Conservation (phyloP, 2,888 invertebrate genomes). For the Odontomyia ornata region DNA sequence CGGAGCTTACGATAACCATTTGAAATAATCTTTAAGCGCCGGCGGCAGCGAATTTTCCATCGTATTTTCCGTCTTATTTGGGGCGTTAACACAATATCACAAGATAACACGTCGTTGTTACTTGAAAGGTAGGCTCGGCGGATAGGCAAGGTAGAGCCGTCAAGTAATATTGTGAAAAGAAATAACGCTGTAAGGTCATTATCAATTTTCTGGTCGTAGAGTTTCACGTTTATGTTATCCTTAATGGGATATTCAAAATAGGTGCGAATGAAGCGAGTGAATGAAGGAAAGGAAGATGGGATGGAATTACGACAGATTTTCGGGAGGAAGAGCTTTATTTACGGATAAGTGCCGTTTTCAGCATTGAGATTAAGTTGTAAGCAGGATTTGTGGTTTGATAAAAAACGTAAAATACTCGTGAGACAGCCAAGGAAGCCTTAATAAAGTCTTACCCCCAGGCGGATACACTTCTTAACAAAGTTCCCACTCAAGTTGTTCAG, state of each 20-base stretch:
- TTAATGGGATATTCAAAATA: slow-evolving; percentile 10
- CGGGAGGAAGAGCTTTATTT: too few relatives aligned
- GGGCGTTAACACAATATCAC: background rate
- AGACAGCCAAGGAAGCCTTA: too few relatives aligned
- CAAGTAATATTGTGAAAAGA: too few relatives aligned
- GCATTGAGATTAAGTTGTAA: too few relatives aligned
- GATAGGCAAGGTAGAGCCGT: background rate
- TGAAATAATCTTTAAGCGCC: slow-evolving; percentile 18
- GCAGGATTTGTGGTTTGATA: too few relatives aligned
- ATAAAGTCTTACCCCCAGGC: too few relatives aligned
- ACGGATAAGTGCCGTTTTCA: too few relatives aligned
- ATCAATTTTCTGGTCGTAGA: slow-evolving; percentile 36
- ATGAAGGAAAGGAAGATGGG: background rate
- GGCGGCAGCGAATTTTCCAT: slow-evolving; percentile 6
- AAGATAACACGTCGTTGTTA: slow-evolving; percentile 5
- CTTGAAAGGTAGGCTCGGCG: background rate
- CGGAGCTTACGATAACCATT: background rate
- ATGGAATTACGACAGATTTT: too few relatives aligned
- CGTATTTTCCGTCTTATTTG: slow-evolving; percentile 1
- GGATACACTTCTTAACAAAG: too few relatives aligned
- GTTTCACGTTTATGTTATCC: slow-evolving; percentile 17
- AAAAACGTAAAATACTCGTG: too few relatives aligned
- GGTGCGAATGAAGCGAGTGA: background rate
- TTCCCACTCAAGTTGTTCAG: too few relatives aligned
- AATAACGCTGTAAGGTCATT: slow-evolving; percentile 23